Percentiles rank a stretch among this genome's conserved stretches.
phyloP scores from a whole-genome alignment of 2,797 vertebrate genomes.

The Adelosebastes latens region DNA sequence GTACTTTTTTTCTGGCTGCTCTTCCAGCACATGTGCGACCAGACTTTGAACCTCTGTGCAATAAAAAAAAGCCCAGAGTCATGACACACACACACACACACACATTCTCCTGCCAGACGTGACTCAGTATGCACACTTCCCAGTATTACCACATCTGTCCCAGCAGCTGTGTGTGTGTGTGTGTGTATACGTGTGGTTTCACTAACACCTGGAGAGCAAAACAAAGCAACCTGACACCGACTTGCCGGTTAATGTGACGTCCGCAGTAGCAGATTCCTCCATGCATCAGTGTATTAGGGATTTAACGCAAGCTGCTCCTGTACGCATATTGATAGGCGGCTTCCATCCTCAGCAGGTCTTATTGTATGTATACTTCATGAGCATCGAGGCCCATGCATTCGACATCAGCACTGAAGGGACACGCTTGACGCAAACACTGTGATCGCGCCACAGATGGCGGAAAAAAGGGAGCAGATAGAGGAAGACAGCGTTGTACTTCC shows the following conservation, averaged over 20 bases:
- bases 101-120: conserved; percentile 61
- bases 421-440: conserved; percentile 18
- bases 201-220: conserved; percentile 63
- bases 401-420: conserved; percentile 11
- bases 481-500: not conserved
- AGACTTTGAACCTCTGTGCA: conserved; percentile 55
- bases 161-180: conserved; percentile 56
- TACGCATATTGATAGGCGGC: conserved; percentile 31
- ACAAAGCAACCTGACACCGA: conserved; percentile 46
- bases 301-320: conserved; percentile 36
- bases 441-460: conserved; percentile 39
- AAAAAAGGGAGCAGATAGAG: conserved; percentile 6
- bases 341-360: not conserved
- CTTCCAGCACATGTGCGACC: conserved; percentile 37
- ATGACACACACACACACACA: conserved; percentile 57
- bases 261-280: conserved; percentile 7
- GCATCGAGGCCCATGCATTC: conserved; percentile 3
- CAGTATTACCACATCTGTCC: conserved; percentile 73
- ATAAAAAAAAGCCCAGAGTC: conserved; percentile 49
- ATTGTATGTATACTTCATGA: conserved; percentile 32
- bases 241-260: not conserved
- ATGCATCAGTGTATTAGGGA: conserved; percentile 43
- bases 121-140: conserved; percentile 65
- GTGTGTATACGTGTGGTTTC: conserved; percentile 37
- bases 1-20: conserved; percentile 29